Percentiles rank a stretch among this genome's conserved stretches.
Conservation (phyloP, 2,113 vertebrate species). For the Daphoenositta chrysoptera region DNA sequence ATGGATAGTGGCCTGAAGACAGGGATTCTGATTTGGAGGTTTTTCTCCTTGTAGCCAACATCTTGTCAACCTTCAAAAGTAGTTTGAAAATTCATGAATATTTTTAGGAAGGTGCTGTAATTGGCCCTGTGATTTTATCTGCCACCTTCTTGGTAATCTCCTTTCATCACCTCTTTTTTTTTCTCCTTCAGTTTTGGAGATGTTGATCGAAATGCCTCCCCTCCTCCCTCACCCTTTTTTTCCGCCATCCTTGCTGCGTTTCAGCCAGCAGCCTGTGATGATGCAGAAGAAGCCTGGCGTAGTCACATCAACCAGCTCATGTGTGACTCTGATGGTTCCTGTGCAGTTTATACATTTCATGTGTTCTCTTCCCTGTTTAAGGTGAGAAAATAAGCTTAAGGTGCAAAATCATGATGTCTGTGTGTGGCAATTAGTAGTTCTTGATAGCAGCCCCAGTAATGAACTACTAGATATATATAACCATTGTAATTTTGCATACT, state of each 20-base stretch:
- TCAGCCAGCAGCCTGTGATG: conserved; percentile 83
- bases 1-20: not conserved
- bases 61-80: not conserved
- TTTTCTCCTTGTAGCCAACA: not conserved
- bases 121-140: not conserved
- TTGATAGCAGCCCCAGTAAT: not conserved
- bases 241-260: conserved; percentile 95
- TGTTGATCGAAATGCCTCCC: conserved; percentile 82
- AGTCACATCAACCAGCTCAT: conserved; percentile 95
- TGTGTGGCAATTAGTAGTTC: not conserved
- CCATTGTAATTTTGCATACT: not conserved
- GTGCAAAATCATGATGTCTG: not conserved
- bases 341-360: conserved; percentile 96
- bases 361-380: conserved; percentile 97
- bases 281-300: conserved; percentile 89
- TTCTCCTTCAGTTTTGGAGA: conserved; percentile 78
- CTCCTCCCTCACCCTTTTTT: conserved; percentile 93
- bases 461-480: not conserved
- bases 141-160: not conserved
- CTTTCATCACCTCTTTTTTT: not conserved
- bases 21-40: not conserved
- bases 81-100: not conserved
- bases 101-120: not conserved
- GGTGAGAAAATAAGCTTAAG: conserved; percentile 67
- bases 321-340: conserved; percentile 91